These are phyloP conservation scores for Ips nitidus DNA, from an alignment of 1,140 invertebrate species.

Conservation along the genomic window DNA sequence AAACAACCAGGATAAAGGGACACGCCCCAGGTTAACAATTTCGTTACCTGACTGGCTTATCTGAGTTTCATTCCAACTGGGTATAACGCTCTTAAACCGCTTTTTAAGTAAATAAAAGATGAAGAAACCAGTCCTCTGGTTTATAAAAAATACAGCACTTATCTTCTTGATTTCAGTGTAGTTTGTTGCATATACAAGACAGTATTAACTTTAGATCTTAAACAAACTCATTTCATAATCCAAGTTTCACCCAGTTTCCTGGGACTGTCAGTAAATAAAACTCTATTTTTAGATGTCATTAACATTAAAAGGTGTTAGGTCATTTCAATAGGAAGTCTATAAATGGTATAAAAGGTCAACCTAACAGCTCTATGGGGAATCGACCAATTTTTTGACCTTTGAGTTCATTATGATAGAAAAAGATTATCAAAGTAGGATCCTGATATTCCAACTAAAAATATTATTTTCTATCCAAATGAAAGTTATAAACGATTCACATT, in stretches of 20 bases:
- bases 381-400: too few relatives aligned
- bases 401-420: too few relatives aligned
- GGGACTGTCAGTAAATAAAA: neutral
- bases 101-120: neutral
- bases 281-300: neutral
- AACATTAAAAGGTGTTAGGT: neutral
- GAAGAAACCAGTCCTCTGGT: neutral
- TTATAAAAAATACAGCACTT: too few relatives aligned
- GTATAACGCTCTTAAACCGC: neutral
- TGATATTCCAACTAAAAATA: too few relatives aligned
- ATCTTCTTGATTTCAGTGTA: too few relatives aligned
- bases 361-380: too few relatives aligned
- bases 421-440: too few relatives aligned
- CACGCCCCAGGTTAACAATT: conserved; percentile 1
- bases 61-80: neutral
- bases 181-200: too few relatives aligned
- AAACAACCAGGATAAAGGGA: neutral
- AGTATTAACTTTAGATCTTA: too few relatives aligned
- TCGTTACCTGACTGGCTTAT: conserved; percentile 1
- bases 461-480: too few relatives aligned
- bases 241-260: neutral
- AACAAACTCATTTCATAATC: too few relatives aligned
- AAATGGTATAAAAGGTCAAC: neutral
- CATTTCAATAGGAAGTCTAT: neutral
- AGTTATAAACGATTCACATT: too few relatives aligned